These are phyloP conservation scores for Chromis chromis DNA, from an alignment of 2,797 vertebrate genomes.

Conservation along the genomic window DNA sequence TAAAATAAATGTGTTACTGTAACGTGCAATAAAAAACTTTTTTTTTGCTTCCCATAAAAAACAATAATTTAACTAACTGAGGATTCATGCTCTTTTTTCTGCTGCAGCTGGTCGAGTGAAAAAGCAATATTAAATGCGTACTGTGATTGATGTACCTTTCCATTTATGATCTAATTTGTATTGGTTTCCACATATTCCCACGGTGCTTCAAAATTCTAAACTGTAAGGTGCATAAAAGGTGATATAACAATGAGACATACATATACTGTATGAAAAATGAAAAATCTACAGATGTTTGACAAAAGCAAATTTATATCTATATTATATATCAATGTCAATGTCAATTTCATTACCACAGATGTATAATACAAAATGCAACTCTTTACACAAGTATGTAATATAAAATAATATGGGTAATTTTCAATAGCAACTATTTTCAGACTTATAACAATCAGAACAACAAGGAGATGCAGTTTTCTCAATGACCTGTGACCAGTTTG, in stretches of 20 bases:
- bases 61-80: constrained; percentile 46
- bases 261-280: constrained; percentile 18
- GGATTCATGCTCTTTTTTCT: constrained; percentile 62
- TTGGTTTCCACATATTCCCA: constrained; percentile 65
- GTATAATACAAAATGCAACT: constrained; percentile 55
- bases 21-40: constrained; percentile 15
- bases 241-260: background rate
- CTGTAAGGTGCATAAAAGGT: constrained; percentile 43
- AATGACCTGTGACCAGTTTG: constrained; percentile 1
- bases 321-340: constrained; percentile 33
- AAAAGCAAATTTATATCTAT: background rate
- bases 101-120: constrained; percentile 56
- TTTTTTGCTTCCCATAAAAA: constrained; percentile 23
- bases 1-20: constrained; percentile 25
- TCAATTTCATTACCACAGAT: constrained; percentile 63
- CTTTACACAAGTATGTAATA: constrained; percentile 1
- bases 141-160: constrained; percentile 82
- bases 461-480: constrained; percentile 13
- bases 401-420: constrained; percentile 30
- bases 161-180: constrained; percentile 84
- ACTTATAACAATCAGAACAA: background rate
- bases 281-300: constrained; percentile 28
- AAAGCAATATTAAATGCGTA: constrained; percentile 78
- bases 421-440: constrained; percentile 31
- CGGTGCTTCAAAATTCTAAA: constrained; percentile 46